Base-by-base conservation (phyloP, 2,797 vertebrate species). In the Decapterus maruadsi region DNA sequence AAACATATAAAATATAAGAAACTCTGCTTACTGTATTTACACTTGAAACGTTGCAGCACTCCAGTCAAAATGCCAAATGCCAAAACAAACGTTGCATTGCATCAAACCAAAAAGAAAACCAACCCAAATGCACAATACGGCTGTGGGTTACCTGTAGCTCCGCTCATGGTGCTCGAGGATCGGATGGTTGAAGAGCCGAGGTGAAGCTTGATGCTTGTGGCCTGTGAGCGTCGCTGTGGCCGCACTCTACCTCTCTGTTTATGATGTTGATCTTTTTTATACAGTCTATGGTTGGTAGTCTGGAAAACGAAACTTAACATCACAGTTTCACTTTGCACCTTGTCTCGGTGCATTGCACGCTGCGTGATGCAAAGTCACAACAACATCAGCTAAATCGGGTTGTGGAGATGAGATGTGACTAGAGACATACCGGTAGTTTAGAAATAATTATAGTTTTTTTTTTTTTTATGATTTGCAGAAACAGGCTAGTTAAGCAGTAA, bases 221-320 rank as follows among this genome's bases (percentile, higher is more conserved):
- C 1, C 16, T 40, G 17, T 45, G 38, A 43, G 6, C 31, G 60
- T 19, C 3, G 36, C 57, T 72, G 19, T 40, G 34, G 19, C 22
- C n/a, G 1, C 4, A 4, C 48, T 0, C 7, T 26, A 54, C 31
- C 31, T 34, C 31, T 4, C 4, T 73, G 26, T 74, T 74, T 86
- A 73, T 72, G 0, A 0, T 10, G 1, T n/a, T n/a, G n/a, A n/a
- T n/a, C n/a, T n/a, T n/a, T n/a, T n/a, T n/a, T n/a, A n/a, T n/a
- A 26, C 26, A 14, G 0, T 63, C n/a, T n/a, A n/a, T n/a, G n/a
- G n/a, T n/a, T n/a, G n/a, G n/a, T n/a, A n/a, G n/a, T n/a, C n/a
- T 1, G 72, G 76, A 72, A 92, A 92, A 69, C 81, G 87, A 92
- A 92, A 92, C 85, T 72, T 85, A 83, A 51, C 31, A 10, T 40